Percentiles rank a stretch among this genome's conserved stretches.
Evolutionary conservation across 2,113 vertebrate genomes (phyloP).

Genomic region (Gymnocephalus cernua): DNA sequence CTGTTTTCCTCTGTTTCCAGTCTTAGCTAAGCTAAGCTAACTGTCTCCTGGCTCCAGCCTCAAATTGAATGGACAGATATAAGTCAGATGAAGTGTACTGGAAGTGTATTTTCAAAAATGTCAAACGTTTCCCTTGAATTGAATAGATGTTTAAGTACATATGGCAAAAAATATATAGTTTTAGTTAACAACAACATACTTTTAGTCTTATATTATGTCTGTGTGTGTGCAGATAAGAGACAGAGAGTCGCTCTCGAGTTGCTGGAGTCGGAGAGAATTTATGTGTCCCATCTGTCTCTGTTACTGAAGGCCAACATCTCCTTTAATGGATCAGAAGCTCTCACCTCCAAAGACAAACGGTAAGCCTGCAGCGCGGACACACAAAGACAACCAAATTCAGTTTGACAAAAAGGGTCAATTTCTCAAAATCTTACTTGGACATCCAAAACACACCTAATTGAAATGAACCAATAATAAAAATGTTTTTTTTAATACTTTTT

Average conservation of each 20-base stretch:
- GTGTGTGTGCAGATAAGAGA: constrained; percentile 86
- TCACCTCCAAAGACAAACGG: constrained; percentile 93
- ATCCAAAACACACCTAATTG: background rate
- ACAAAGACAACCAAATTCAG: background rate
- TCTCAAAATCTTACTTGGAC: background rate
- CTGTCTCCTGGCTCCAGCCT: background rate
- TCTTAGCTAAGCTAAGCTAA: background rate
- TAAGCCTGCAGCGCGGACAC: constrained; percentile 64
- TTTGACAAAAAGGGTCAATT: background rate
- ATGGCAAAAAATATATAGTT: no score
- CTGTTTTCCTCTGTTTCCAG: background rate
- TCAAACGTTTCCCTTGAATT: background rate
- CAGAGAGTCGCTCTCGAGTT: constrained; percentile 94
- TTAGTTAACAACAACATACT: no score
- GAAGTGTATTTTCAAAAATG: background rate
- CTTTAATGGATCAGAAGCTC: constrained; percentile 90
- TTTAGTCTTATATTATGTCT: no score
- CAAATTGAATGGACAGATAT: no score
- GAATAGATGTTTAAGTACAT: background rate
- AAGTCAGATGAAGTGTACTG: no score
- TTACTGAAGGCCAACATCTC: constrained; percentile 96
- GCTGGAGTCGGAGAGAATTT: constrained; percentile 95
- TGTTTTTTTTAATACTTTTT: background rate
- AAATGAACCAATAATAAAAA: background rate
- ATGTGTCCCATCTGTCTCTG: constrained; percentile 93